A percentile compares a stretch with the other conserved stretches of the same genome.
Evolutionary conservation across 2,888 invertebrate genomes (phyloP).

Genomic region (Gonocerus acuteangulatus): DNA sequence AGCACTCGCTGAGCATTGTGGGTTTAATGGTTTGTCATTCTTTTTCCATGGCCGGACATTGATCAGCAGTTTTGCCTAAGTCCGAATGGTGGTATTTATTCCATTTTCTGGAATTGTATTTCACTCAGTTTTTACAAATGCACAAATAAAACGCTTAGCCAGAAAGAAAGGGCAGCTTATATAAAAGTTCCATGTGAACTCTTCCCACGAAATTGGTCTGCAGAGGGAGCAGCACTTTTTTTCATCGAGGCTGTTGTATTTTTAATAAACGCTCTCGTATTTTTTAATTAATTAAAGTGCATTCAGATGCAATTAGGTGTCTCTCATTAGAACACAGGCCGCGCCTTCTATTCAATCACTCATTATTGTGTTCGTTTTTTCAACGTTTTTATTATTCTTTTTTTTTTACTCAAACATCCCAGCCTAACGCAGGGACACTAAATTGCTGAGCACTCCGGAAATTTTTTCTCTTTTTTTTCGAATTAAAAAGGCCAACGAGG

Average conservation of each 20-base stretch:
- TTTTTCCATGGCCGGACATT: too few relatives aligned
- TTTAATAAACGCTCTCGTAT: slow-evolving; percentile 23
- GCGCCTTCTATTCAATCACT: slow-evolving; percentile 22
- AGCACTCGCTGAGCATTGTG: too few relatives aligned
- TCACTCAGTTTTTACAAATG: too few relatives aligned
- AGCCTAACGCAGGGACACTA: slow-evolving; percentile 16
- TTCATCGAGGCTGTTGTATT: slow-evolving; percentile 8
- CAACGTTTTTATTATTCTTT: slow-evolving; percentile 6
- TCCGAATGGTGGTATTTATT: too few relatives aligned
- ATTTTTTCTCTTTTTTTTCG: neutral
- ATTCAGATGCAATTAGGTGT: slow-evolving; percentile 22
- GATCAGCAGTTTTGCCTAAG: too few relatives aligned
- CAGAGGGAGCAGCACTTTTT: neutral
- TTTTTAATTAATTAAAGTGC: slow-evolving; percentile 26
- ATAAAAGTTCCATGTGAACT: slow-evolving; percentile 16
- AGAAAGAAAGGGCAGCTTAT: neutral
- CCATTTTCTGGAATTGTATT: too few relatives aligned
- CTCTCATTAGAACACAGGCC: slow-evolving; percentile 13
- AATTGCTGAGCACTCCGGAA: slow-evolving; percentile 16
- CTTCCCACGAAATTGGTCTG: slow-evolving; percentile 4
- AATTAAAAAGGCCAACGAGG: slow-evolving; percentile 16
- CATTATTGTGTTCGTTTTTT: slow-evolving; percentile 24
- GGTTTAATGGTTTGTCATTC: too few relatives aligned
- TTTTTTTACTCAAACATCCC: neutral
- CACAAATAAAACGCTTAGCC: too few relatives aligned